These are phyloP conservation scores for Ranitomeya imitator DNA, from an alignment of 2,113 vertebrate species.

Conservation along the genomic window DNA sequence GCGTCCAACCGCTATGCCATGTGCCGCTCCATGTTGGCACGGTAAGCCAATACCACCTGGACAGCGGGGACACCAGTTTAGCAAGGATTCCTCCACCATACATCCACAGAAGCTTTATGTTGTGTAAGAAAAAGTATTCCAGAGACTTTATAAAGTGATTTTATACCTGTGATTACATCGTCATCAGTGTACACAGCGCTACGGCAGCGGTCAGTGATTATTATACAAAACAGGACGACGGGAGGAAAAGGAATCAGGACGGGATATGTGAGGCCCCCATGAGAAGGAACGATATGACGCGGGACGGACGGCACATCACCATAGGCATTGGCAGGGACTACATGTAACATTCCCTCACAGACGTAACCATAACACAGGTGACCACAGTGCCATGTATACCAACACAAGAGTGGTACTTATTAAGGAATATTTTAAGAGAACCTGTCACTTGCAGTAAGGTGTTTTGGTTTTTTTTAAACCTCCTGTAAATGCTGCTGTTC, in stretches of 20 bases:
- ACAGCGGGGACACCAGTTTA: constrained; percentile 1
- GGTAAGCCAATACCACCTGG: neutral
- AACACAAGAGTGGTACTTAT: too few species aligned
- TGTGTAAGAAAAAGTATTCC: neutral
- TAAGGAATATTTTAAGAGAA: too few species aligned
- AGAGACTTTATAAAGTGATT: neutral
- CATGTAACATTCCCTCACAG: neutral
- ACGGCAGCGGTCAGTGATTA: neutral
- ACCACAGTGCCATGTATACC: too few species aligned
- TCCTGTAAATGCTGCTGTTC: too few species aligned
- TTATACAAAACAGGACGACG: constrained; percentile 10
- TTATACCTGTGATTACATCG: neutral
- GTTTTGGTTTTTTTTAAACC: too few species aligned
- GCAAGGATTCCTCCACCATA: neutral
- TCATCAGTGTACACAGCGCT: neutral
- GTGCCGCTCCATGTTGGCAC: neutral
- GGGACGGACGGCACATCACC: neutral
- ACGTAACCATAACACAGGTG: too few species aligned
- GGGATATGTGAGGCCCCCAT: neutral
- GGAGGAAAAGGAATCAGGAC: constrained; percentile 20
- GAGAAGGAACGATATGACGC: neutral
- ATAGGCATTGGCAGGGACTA: neutral
- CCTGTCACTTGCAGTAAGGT: too few species aligned
- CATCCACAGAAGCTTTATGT: neutral
- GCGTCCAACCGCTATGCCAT: neutral